A percentile compares a stretch with the other conserved stretches of the same genome.
phyloP scores from a whole-genome alignment of 2,113 vertebrate genomes.

The Pachycephala philippinensis region DNA sequence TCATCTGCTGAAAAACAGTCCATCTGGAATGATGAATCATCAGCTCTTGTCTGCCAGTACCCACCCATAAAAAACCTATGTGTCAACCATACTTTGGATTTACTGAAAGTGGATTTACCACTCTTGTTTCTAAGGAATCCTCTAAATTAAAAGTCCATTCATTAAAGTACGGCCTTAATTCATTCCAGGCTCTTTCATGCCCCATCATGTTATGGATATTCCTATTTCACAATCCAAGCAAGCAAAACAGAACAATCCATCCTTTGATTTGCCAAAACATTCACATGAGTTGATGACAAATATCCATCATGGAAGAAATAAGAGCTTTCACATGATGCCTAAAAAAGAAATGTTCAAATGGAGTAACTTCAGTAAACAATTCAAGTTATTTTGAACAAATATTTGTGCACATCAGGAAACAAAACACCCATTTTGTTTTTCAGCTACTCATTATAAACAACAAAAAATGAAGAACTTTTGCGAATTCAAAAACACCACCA shows the following conservation, averaged over 20 bases:
- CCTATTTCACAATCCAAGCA: constrained; percentile 51
- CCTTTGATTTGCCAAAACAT: constrained; percentile 56
- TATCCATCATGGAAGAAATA: constrained; percentile 39
- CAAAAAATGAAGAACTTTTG: neutral
- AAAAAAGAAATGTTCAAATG: constrained; percentile 49
- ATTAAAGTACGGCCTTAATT: constrained; percentile 40
- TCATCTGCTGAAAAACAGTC: neutral
- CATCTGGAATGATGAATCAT: neutral
- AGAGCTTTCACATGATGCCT: constrained; percentile 23
- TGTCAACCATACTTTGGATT: neutral
- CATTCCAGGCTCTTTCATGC: constrained; percentile 23
- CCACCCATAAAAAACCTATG: neutral
- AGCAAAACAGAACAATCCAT: constrained; percentile 56
- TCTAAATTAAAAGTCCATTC: neutral
- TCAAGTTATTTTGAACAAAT: constrained; percentile 29
- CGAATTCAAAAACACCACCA: neutral
- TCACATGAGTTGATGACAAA: constrained; percentile 50
- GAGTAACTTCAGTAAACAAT: constrained; percentile 32
- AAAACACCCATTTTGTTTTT: neutral
- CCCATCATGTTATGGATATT: constrained; percentile 22
- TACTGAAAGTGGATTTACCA: constrained; percentile 4
- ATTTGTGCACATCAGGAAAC: constrained; percentile 11
- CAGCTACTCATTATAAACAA: neutral
- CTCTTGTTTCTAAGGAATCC: neutral
- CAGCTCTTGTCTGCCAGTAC: neutral